These are phyloP conservation scores for Rhagoletis zephyria DNA, from an alignment of 1,140 invertebrate genomes.

Conservation along the genomic window DNA sequence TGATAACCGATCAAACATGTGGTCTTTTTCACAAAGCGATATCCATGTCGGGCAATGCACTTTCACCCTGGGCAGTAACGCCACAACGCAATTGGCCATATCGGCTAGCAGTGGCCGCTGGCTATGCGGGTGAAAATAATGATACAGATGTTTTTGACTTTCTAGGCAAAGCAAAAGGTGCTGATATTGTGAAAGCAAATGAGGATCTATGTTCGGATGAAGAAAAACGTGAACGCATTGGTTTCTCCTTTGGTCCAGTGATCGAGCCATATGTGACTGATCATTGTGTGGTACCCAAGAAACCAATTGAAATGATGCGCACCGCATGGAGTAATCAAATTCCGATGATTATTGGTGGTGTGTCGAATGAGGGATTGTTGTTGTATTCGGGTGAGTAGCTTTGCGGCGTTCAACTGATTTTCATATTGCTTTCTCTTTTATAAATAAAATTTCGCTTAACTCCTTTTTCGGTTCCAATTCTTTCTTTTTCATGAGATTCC, in stretches of 20 bases:
- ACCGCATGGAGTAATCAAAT: slow-evolving; percentile 73
- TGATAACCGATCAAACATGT: slow-evolving; percentile 70
- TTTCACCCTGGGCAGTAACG: slow-evolving; percentile 72
- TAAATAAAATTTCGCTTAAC: no score
- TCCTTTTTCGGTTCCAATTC: no score
- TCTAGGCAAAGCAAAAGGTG: slow-evolving; percentile 77
- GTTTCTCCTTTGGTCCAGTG: slow-evolving; percentile 71
- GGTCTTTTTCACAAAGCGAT: slow-evolving; percentile 78
- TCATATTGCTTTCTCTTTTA: no score
- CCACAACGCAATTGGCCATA: slow-evolving; percentile 70
- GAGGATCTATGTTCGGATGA: slow-evolving; percentile 67
- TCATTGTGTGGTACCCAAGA: slow-evolving; percentile 67
- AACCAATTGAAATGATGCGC: slow-evolving; percentile 70
- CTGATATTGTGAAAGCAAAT: slow-evolving; percentile 76
- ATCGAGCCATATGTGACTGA: slow-evolving; percentile 71
- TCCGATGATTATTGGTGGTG: slow-evolving; percentile 73
- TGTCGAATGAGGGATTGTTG: slow-evolving; percentile 72
- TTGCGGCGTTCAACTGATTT: no score
- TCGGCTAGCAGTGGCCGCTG: slow-evolving; percentile 66
- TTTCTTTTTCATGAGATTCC: no score
- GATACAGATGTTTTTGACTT: slow-evolving; percentile 72
- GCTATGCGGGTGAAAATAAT: slow-evolving; percentile 69
- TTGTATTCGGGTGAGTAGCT: slow-evolving; percentile 61
- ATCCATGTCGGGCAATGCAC: slow-evolving; percentile 76
- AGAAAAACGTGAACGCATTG: slow-evolving; percentile 67